Evolutionary conservation across 2,113 vertebrate species (phyloP).

Genomic region (Hemibagrus wyckioides): DNA sequence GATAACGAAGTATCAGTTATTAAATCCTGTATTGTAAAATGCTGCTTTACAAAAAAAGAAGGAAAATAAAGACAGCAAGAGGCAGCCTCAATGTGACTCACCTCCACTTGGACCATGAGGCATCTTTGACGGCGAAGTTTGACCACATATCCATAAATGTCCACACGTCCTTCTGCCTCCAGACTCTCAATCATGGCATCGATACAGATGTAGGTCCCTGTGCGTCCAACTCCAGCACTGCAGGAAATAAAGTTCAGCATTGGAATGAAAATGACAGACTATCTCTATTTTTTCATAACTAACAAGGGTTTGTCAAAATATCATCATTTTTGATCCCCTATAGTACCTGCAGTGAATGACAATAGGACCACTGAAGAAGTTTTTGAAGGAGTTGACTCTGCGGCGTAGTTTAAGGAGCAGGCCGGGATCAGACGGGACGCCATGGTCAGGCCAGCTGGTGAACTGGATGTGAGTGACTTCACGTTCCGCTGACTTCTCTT

Average conservation of each 20-base stretch:
- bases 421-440: constrained; percentile 88
- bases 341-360: constrained; percentile 93
- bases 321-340: not conserved
- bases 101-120: constrained; percentile 99
- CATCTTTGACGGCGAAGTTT: constrained; percentile 89
- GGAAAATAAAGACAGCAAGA: not conserved
- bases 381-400: constrained; percentile 91
- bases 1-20: not conserved
- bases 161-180: constrained; percentile 85
- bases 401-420: constrained; percentile 90
- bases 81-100: constrained; percentile 53
- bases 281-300: not conserved
- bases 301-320: not conserved
- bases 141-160: constrained; percentile 91
- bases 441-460: constrained; percentile 96
- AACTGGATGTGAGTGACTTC: constrained; percentile 97
- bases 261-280: not conserved
- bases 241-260: not conserved
- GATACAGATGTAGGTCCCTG: constrained; percentile 92
- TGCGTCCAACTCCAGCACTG: constrained; percentile 94
- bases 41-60: not conserved
- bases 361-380: constrained; percentile 92
- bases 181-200: constrained; percentile 95
- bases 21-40: not conserved
- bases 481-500: constrained; percentile 81